Base-by-base conservation (phyloP, 2,888 invertebrate genomes). In the Drosophila prostipennis region DNA sequence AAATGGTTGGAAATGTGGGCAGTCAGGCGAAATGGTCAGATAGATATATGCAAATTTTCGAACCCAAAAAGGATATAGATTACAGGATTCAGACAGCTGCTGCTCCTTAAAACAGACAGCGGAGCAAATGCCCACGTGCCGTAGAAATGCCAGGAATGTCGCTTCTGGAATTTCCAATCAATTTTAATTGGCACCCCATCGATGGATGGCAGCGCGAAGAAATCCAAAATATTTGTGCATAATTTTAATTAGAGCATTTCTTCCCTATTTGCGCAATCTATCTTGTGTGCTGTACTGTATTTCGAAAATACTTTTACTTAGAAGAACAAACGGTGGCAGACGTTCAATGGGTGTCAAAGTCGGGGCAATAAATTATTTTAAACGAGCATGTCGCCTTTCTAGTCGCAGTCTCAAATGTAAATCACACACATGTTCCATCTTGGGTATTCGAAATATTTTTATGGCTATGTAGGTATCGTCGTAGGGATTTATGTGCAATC, bases 141-240 rank as follows among this genome's bases (percentile, higher is more conserved):
- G 26, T 78, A 80, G 89, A 86, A 87, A 90, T 90, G 85, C 80
- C 71, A 86, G 87, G 89, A 90, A 90, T 90, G 89, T 39, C 16
- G 89, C 11, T 87, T 89, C 26, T 23, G 63, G 65, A 65, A 65
- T 65, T 74, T 90, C 85, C 90, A 90, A 90, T 90, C 90, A 90
- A 90, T 90, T 90, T 90, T 90, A 90, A 90, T 90, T 90, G 90
- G 90, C 90, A 90, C 86, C 87, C 88, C 90, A 90, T 90, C 90
- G 90, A 55, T 55, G 48, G 40, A 55, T 52, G 52, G 34, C 54
- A 75, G 79, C 72, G 75, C 78, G 64, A 59, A 74, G 77, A 75
- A 90, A 88, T 86, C 88, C 74, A 76, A 80, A 82, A 88, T 90
- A 74, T 87, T 83, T 83, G 80, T 89, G 89, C 89, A 89, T 89